Evolutionary conservation across 1,140 invertebrate genomes (phyloP).

Genomic region (Sarcophaga peregrina): DNA sequence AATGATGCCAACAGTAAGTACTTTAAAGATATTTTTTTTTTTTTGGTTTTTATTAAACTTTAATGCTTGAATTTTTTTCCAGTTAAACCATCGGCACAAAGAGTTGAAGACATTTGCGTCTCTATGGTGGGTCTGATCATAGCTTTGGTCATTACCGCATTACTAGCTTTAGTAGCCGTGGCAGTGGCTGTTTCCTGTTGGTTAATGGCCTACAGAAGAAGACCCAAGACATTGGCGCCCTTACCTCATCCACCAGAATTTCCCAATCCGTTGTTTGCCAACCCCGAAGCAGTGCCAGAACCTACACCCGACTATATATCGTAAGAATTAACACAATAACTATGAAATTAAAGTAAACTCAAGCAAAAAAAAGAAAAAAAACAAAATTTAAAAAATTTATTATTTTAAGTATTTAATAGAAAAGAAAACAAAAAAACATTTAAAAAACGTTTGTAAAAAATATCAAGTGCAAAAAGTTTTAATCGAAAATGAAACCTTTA

Average conservation of each 20-base stretch:
- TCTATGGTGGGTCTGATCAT: conserved; percentile 93
- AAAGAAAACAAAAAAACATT: conserved; percentile 46
- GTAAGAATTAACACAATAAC: conserved; percentile 48
- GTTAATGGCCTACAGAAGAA: conserved; percentile 90
- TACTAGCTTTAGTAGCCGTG: conserved; percentile 90
- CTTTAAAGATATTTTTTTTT: background rate
- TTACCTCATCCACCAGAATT: conserved; percentile 94
- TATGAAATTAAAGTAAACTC: conserved; percentile 41
- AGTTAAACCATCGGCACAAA: conserved; percentile 73
- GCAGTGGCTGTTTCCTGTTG: conserved; percentile 94
- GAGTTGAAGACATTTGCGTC: conserved; percentile 88
- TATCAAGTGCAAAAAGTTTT: conserved; percentile 62
- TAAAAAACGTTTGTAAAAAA: conserved; percentile 54
- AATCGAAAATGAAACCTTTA: conserved; percentile 18
- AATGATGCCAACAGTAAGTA: conserved; percentile 77
- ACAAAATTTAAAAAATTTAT: conserved; percentile 33
- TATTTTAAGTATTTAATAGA: conserved; percentile 45
- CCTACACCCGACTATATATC: conserved; percentile 68
- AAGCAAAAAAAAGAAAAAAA: conserved; percentile 48
- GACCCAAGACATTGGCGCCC: conserved; percentile 85
- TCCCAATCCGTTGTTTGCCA: conserved; percentile 90
- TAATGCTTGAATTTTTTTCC: background rate
- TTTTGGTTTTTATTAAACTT: background rate
- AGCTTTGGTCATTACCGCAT: conserved; percentile 89
- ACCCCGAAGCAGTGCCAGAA: conserved; percentile 72